These are phyloP conservation scores for Sceliomorpha sp. DNA, from an alignment of 2,888 invertebrate species.

Conservation along the genomic window DNA sequence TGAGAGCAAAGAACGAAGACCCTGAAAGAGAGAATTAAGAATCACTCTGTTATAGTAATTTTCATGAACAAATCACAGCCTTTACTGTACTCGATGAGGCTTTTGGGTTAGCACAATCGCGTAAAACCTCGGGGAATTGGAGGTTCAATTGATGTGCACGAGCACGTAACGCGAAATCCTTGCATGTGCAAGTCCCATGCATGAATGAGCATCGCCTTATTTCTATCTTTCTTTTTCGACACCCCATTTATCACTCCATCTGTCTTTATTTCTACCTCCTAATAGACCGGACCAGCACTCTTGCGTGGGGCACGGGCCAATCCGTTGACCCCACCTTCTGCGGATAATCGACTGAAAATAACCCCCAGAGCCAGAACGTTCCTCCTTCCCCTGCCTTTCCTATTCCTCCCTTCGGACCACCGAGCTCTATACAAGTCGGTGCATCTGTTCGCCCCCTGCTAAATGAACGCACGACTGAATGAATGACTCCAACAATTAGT, in stretches of 20 bases:
- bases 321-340: constrained; percentile 49
- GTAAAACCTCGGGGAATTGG: constrained; percentile 51
- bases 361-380: constrained; percentile 72
- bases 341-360: constrained; percentile 80
- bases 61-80: constrained; percentile 25
- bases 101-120: constrained; percentile 44
- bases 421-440: constrained; percentile 61
- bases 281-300: constrained; percentile 47
- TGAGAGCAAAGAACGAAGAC: constrained; percentile 4
- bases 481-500: constrained; percentile 72
- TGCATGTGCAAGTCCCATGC: constrained; percentile 47
- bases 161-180: constrained; percentile 43
- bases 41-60: constrained; percentile 23
- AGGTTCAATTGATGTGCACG: constrained; percentile 47
- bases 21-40: constrained; percentile 39
- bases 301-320: constrained; percentile 42
- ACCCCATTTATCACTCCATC: constrained; percentile 56
- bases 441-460: constrained; percentile 70
- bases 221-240: constrained; percentile 38
- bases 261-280: constrained; percentile 54
- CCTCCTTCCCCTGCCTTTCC: constrained; percentile 18
- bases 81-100: constrained; percentile 3
- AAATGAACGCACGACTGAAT: constrained; percentile 63
- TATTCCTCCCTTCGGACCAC: constrained; percentile 33
- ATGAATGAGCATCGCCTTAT: constrained; percentile 41